These are phyloP conservation scores for Epirrhoe alternata DNA, from an alignment of 2,888 invertebrate genomes.

Conservation along the genomic window DNA sequence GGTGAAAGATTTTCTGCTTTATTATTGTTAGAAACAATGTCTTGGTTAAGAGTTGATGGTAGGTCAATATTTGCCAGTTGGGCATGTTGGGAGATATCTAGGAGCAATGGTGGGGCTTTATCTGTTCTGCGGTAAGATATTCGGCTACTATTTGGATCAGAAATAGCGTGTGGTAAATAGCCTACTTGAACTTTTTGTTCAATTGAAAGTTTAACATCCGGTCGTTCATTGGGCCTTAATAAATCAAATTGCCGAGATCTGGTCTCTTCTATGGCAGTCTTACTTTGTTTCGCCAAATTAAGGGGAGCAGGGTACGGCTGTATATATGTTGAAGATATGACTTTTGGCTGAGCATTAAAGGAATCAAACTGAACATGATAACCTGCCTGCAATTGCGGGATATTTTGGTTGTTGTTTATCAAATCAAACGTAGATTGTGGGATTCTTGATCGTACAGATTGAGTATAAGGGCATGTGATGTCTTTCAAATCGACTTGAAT, in stretches of 20 bases:
- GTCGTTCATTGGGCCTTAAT: not conserved
- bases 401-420: slow-evolving; percentile 4
- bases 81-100: slow-evolving; percentile 10
- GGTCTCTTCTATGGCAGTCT: not conserved
- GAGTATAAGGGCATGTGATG: slow-evolving; percentile 2
- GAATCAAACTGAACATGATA: slow-evolving; percentile 6
- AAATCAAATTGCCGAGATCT: slow-evolving; percentile 12
- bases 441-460: not conserved
- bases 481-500: not conserved
- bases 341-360: not conserved
- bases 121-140: not conserved
- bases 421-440: slow-evolving; percentile 4
- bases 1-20: slow-evolving; percentile 2
- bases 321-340: not conserved
- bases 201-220: slow-evolving; percentile 1
- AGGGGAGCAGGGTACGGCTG: slow-evolving; percentile 7
- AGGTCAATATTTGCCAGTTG: slow-evolving; percentile 10
- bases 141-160: not conserved
- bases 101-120: not conserved
- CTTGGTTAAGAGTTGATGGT: slow-evolving; percentile 3
- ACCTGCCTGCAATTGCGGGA: not conserved
- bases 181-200: not conserved
- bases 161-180: not conserved
- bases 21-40: not conserved
- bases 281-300: slow-evolving; percentile 12